phyloP scores from a whole-genome alignment of 2,797 vertebrate genomes.

The Gadopsis bispinosus region DNA sequence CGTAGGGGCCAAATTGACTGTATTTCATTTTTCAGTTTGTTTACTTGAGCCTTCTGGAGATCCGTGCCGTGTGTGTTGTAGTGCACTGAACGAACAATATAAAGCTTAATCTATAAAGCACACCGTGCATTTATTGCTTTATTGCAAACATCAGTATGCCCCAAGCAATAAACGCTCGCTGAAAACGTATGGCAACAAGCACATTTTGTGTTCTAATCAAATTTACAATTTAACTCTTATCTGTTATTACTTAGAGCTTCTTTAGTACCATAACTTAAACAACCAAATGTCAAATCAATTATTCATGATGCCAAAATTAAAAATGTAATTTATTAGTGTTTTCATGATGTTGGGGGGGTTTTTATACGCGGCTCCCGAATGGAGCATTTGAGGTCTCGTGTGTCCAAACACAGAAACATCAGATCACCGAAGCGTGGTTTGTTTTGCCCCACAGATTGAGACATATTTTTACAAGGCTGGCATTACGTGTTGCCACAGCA shows the following conservation, averaged over 20 bases:
- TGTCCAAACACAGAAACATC: constrained; percentile 37
- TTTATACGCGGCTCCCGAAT: not conserved
- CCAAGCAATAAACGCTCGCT: constrained; percentile 23
- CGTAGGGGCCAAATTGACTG: constrained; percentile 38
- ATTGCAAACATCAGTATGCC: constrained; percentile 42
- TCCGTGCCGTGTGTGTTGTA: constrained; percentile 25
- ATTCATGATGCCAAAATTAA: constrained; percentile 61
- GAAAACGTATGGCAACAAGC: constrained; percentile 32
- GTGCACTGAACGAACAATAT: constrained; percentile 26
- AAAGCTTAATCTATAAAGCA: constrained; percentile 29
- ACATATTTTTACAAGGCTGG: constrained; percentile 64
- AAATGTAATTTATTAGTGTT: constrained; percentile 52
- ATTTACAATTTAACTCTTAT: constrained; percentile 25
- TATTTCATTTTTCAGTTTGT: constrained; percentile 56
- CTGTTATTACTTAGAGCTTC: constrained; percentile 32
- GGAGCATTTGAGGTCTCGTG: constrained; percentile 11
- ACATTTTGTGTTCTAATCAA: constrained; percentile 5
- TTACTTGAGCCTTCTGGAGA: constrained; percentile 37
- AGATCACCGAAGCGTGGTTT: constrained; percentile 8
- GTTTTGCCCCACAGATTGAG: constrained; percentile 54
- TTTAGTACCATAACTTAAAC: constrained; percentile 2
- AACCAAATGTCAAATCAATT: constrained; percentile 33
- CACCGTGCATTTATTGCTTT: constrained; percentile 46
- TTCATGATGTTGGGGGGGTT: not conserved
- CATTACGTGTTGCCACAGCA: constrained; percentile 65